Evolutionary conservation across 2,113 vertebrate species (phyloP).

Genomic region (Myxocyprinus asiaticus): DNA sequence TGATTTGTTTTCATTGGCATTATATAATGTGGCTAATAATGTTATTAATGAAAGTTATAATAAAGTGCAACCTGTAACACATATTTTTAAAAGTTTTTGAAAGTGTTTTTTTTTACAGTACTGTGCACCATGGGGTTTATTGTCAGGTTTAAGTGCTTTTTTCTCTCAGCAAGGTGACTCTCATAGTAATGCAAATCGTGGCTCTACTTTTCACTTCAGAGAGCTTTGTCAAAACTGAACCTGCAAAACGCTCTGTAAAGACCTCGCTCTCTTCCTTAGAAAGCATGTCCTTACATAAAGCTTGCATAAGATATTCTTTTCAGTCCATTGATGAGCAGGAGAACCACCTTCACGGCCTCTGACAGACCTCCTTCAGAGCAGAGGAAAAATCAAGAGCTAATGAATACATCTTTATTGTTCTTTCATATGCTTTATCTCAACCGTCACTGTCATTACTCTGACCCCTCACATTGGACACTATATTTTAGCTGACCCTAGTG

Average conservation of each 20-base stretch:
- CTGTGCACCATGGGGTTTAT: too few relatives aligned
- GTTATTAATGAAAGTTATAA: too few relatives aligned
- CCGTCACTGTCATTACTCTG: too few relatives aligned
- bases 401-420: constrained; percentile 8
- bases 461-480: not conserved
- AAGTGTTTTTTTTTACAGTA: too few relatives aligned
- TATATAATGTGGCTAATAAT: too few relatives aligned
- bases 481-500: too few relatives aligned
- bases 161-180: too few relatives aligned
- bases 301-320: constrained; percentile 37
- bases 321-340: constrained; percentile 6
- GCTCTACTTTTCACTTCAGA: constrained; percentile 15
- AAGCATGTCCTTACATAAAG: constrained; percentile 43
- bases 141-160: too few relatives aligned
- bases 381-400: not conserved
- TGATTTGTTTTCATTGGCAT: too few relatives aligned
- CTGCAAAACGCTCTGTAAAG: not conserved
- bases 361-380: not conserved
- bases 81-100: too few relatives aligned
- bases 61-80: too few relatives aligned
- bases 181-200: not conserved
- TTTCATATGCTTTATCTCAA: not conserved
- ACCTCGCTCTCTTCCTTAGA: not conserved
- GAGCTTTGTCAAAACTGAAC: constrained; percentile 27
- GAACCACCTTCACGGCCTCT: constrained; percentile 5